These are phyloP conservation scores for Trisateles emortualis DNA, from an alignment of 2,888 invertebrate species.

Conservation along the genomic window DNA sequence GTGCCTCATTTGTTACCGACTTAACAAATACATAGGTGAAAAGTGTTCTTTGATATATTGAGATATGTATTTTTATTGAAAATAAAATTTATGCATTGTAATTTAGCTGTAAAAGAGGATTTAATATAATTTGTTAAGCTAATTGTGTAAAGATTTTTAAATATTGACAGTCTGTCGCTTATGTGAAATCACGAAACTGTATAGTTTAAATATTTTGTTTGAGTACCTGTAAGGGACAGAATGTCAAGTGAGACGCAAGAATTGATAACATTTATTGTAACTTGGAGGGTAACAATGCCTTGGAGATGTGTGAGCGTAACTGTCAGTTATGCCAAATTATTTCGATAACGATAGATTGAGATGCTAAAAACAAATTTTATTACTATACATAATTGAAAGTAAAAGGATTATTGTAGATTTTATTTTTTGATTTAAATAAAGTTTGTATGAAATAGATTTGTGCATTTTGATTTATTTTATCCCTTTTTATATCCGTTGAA, in stretches of 20 bases:
- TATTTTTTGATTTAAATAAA: slow-evolving; percentile 87
- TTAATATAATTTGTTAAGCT: slow-evolving; percentile 86
- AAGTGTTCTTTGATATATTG: slow-evolving; percentile 82
- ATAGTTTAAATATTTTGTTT: slow-evolving; percentile 42
- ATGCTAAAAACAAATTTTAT: slow-evolving; percentile 77
- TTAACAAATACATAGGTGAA: slow-evolving; percentile 74
- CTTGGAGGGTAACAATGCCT: slow-evolving; percentile 64
- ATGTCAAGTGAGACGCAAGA: slow-evolving; percentile 47
- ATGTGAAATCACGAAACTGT: slow-evolving; percentile 47
- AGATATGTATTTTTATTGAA: slow-evolving; percentile 83
- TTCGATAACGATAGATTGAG: slow-evolving; percentile 55
- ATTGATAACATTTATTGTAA: slow-evolving; percentile 48
- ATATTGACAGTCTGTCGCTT: slow-evolving; percentile 63
- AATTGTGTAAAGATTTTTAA: slow-evolving; percentile 73
- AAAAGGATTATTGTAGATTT: slow-evolving; percentile 84
- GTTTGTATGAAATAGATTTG: slow-evolving; percentile 79
- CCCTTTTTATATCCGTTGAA: too few species aligned
- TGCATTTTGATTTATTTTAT: slow-evolving; percentile 20
- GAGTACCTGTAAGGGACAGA: slow-evolving; percentile 47
- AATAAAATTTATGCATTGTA: slow-evolving; percentile 83
- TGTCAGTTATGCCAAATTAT: slow-evolving; percentile 41
- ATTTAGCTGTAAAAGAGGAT: slow-evolving; percentile 81
- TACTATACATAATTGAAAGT: slow-evolving; percentile 78
- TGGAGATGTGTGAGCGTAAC: slow-evolving; percentile 45
- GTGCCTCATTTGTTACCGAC: slow-evolving; percentile 85